These are phyloP conservation scores for Heterotilapia buettikoferi DNA, from an alignment of 2,113 vertebrate genomes.

Conservation along the genomic window DNA sequence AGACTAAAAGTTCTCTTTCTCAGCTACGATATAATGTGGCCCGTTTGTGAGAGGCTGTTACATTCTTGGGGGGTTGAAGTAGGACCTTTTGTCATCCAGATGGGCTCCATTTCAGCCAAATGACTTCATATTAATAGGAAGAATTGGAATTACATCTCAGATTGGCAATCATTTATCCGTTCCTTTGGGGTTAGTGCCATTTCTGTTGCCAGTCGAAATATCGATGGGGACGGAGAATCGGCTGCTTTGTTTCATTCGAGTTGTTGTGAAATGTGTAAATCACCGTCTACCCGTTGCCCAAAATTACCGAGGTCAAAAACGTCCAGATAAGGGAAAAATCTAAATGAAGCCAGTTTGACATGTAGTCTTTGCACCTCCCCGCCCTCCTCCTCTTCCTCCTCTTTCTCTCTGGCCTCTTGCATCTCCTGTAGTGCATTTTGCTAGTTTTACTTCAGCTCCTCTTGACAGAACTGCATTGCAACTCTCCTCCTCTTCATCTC, in stretches of 20 bases:
- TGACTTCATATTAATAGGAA: constrained; percentile 15
- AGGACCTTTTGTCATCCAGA: constrained; percentile 5
- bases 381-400: constrained; percentile 13
- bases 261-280: background rate
- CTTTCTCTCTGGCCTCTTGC: constrained; percentile 62
- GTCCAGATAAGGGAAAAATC: constrained; percentile 17
- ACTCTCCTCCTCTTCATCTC: constrained; percentile 52
- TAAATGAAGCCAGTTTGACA: constrained; percentile 72
- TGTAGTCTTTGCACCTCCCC: constrained; percentile 74
- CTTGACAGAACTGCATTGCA: constrained; percentile 71
- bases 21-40: background rate
- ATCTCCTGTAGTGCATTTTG: constrained; percentile 75
- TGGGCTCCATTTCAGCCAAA: constrained; percentile 29
- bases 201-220: background rate
- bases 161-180: background rate
- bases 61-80: background rate
- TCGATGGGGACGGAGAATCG: background rate
- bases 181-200: background rate
- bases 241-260: background rate
- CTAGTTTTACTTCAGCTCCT: constrained; percentile 65
- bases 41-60: constrained; percentile 9
- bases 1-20: background rate
- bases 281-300: constrained; percentile 16
- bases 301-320: background rate
- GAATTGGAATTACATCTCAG: background rate